phyloP scores from a whole-genome alignment of 2,888 invertebrate genomes.

The Cephus nigrinus region DNA sequence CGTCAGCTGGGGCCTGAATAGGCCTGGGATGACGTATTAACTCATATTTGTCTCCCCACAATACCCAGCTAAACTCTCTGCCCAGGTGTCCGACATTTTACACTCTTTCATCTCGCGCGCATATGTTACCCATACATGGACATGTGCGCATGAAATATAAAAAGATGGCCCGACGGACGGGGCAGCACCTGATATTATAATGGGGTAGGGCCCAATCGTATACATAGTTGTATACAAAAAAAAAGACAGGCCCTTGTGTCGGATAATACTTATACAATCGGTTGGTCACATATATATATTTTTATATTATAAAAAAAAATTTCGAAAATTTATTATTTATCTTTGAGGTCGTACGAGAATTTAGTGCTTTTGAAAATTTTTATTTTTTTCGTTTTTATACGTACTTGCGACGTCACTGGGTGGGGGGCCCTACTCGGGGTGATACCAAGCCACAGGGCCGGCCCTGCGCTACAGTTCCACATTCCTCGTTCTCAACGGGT shows the following conservation, averaged over 20 bases:
- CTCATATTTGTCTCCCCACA: constrained; percentile 63
- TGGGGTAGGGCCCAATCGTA: neutral
- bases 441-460: constrained; percentile 35
- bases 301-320: too few relatives aligned
- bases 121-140: neutral
- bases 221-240: neutral
- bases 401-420: too few relatives aligned
- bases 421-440: constrained; percentile 15
- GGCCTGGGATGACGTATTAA: constrained; percentile 61
- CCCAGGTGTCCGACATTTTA: constrained; percentile 59
- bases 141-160: too few relatives aligned
- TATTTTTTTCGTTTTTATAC: too few relatives aligned
- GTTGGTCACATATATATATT: too few relatives aligned
- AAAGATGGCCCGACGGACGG: neutral
- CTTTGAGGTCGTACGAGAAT: too few relatives aligned
- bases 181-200: neutral
- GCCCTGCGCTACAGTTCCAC: constrained; percentile 61
- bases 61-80: constrained; percentile 55
- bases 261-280: too few relatives aligned
- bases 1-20: constrained; percentile 46
- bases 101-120: constrained; percentile 46
- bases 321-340: too few relatives aligned
- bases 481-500: constrained; percentile 64
- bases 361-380: too few relatives aligned
- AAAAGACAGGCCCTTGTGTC: too few relatives aligned